A percentile compares a stretch with the other conserved stretches of the same genome.
These are phyloP conservation scores for Colinus virginianus DNA, from an alignment of 2,113 vertebrate species.

Conservation along the genomic window DNA sequence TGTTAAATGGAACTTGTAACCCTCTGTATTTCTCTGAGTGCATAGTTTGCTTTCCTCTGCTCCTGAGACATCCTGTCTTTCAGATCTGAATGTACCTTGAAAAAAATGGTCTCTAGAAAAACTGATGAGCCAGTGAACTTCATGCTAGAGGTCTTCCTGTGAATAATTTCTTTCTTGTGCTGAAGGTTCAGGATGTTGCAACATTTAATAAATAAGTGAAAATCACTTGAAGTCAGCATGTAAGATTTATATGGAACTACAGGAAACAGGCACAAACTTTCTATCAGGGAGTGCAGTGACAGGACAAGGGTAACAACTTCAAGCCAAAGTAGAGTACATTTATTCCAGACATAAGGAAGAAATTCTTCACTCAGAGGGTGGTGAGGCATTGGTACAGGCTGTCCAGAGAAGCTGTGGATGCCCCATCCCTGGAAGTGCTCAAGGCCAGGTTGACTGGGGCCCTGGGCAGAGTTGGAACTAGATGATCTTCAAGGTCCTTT, in stretches of 20 bases:
- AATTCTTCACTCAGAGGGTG: neutral
- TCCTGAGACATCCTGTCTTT: too few relatives aligned
- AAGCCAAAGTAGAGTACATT: neutral
- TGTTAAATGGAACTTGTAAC: too few relatives aligned
- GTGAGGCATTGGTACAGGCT: neutral
- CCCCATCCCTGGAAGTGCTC: neutral
- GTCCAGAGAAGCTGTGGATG: neutral
- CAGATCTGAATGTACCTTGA: too few relatives aligned
- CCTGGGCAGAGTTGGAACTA: neutral
- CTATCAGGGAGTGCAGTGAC: neutral
- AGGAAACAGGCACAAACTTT: neutral
- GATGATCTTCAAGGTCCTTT: neutral
- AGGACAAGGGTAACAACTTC: neutral
- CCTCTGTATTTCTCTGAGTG: too few relatives aligned
- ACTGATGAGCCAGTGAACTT: neutral
- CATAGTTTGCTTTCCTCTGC: too few relatives aligned
- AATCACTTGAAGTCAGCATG: rapidly evolving
- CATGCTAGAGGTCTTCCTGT: neutral
- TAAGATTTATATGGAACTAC: neutral
- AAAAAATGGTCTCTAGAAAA: neutral
- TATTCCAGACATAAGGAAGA: neutral
- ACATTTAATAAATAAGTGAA: neutral
- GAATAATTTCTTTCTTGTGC: neutral
- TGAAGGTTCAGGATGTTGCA: neutral
- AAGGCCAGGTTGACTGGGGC: neutral